Conservation (phyloP, 2,888 invertebrate genomes). For the Quadroppia sp. region DNA sequence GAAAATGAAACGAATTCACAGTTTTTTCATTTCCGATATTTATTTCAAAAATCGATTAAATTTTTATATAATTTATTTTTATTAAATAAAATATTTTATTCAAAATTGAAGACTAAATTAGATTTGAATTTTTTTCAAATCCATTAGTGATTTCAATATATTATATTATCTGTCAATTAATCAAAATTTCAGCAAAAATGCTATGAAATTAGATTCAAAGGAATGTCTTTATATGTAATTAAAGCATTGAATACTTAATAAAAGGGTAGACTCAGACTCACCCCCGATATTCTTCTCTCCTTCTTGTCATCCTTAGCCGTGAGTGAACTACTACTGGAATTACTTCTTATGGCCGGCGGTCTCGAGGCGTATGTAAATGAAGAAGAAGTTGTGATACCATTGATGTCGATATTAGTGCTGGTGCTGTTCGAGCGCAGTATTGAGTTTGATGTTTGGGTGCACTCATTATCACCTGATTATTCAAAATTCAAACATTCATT, state of each 20-base stretch:
- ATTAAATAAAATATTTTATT: no score
- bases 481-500: neutral
- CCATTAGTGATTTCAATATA: neutral
- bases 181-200: no score
- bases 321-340: conserved; percentile 39
- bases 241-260: neutral
- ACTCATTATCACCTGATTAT: conserved; percentile 8
- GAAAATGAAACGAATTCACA: no score
- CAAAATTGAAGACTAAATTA: no score
- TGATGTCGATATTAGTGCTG: neutral
- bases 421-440: conserved; percentile 3
- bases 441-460: neutral
- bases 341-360: conserved; percentile 41
- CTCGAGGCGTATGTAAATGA: conserved; percentile 19
- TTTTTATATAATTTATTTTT: no score
- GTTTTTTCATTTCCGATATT: no score
- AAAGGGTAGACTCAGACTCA: neutral
- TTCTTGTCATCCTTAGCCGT: conserved; percentile 20
- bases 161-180: no score
- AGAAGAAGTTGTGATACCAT: neutral
- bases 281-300: conserved; percentile 36
- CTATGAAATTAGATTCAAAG: no score
- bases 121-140: no score
- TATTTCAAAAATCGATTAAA: no score
- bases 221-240: neutral